phyloP scores from a whole-genome alignment of 2,888 invertebrate genomes.

The Amiota mariae region DNA sequence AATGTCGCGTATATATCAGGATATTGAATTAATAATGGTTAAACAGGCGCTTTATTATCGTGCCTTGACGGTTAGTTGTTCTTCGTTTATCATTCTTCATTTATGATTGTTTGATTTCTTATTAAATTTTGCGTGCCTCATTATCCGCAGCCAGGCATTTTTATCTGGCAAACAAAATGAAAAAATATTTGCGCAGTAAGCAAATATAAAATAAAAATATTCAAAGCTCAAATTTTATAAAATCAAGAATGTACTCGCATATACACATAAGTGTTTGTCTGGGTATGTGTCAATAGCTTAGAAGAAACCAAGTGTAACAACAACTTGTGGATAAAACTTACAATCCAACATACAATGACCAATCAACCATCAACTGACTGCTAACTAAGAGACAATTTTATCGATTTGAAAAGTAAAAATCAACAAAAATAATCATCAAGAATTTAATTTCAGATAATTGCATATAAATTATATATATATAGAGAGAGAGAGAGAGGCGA shows the following conservation, averaged over 20 bases:
- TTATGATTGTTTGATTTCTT: not conserved
- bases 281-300: not conserved
- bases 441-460: no score
- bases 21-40: constrained; percentile 78
- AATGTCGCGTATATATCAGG: constrained; percentile 76
- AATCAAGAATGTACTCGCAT: no score
- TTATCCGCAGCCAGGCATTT: not conserved
- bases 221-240: not conserved
- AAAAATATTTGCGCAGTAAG: not conserved
- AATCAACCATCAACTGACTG: no score
- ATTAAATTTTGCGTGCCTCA: not conserved
- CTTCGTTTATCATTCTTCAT: not conserved
- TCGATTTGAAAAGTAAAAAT: no score
- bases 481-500: no score
- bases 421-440: no score
- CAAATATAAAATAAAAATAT: constrained; percentile 7
- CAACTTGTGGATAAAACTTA: no score
- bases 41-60: constrained; percentile 80
- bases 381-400: no score
- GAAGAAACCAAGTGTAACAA: no score
- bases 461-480: no score
- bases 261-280: no score
- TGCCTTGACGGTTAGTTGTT: constrained; percentile 78
- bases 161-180: constrained; percentile 5
- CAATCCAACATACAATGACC: no score